A percentile compares a stretch with the other conserved stretches of the same genome.
Evolutionary conservation across 92 coral and sea anemone genomes (phyloP).

Genomic region (Porites evermanni): DNA sequence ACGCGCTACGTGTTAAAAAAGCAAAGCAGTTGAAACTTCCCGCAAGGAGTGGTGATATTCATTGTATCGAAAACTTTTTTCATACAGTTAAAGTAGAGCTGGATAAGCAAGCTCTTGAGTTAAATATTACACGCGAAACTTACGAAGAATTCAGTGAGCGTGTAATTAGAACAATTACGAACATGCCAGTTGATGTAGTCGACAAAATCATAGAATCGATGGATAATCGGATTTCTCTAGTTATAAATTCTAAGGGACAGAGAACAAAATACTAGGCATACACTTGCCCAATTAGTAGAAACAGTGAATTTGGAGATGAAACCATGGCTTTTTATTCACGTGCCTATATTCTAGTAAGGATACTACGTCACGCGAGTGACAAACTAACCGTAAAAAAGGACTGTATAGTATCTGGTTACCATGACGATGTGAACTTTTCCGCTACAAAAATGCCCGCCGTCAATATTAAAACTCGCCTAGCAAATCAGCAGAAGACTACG

Average conservation of each 20-base stretch:
- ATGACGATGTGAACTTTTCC: too few species aligned
- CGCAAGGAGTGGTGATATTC: not conserved
- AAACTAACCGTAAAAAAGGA: not conserved
- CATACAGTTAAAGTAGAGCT: constrained; percentile 2
- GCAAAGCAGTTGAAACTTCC: constrained; percentile 11
- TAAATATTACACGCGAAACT: constrained; percentile 11
- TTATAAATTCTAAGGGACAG: constrained; percentile 15
- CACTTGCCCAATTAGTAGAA: not conserved
- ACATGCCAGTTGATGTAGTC: constrained; percentile 3
- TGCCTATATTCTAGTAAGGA: not conserved
- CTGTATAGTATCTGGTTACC: too few species aligned
- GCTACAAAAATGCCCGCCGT: too few species aligned
- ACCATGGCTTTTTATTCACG: constrained; percentile 8
- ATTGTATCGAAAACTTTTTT: too few species aligned
- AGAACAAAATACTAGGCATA: constrained; percentile 13
- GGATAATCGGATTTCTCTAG: not conserved
- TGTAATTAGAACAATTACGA: constrained; percentile 2
- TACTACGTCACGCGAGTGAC: constrained; percentile 4
- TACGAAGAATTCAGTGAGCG: constrained; percentile 4
- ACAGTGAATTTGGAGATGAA: constrained; percentile 6
- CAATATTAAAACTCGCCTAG: too few species aligned
- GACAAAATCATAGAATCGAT: constrained; percentile 14
- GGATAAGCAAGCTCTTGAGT: not conserved
- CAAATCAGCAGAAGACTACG: too few species aligned
- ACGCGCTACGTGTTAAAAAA: not conserved